Conservation (phyloP, 1,140 invertebrate species). For the Pemphigus obesinymphae region DNA sequence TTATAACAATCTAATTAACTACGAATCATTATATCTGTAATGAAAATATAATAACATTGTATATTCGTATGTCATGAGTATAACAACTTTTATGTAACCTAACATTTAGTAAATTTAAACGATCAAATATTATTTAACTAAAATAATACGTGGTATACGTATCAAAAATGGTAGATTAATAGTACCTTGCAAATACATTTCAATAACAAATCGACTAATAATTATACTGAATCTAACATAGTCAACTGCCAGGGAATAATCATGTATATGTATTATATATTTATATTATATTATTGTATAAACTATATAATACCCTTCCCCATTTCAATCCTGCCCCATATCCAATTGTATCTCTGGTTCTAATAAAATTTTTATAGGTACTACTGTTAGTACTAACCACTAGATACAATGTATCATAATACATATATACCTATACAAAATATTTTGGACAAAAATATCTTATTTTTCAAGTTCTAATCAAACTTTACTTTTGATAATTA, state of each 20-base stretch:
- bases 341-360: no score
- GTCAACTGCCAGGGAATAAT: not conserved
- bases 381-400: no score
- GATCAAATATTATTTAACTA: not conserved
- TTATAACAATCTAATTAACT: not conserved
- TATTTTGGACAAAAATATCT: no score
- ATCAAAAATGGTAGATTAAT: not conserved
- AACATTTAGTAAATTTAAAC: not conserved
- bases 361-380: no score
- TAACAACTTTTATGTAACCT: not conserved
- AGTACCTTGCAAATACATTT: not conserved
- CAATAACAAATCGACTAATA: not conserved
- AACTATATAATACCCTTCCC: no score
- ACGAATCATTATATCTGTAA: not conserved
- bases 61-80: no score
- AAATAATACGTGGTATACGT: not conserved
- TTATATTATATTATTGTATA: no score
- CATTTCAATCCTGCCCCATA: no score
- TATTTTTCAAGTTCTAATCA: no score
- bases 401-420: no score
- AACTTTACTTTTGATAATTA: no score
- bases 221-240: not conserved
- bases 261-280: not conserved
- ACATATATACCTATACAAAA: no score
- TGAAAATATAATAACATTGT: not conserved